Evolutionary conservation across 2,113 vertebrate species (phyloP).

Genomic region (Empidonax traillii): DNA sequence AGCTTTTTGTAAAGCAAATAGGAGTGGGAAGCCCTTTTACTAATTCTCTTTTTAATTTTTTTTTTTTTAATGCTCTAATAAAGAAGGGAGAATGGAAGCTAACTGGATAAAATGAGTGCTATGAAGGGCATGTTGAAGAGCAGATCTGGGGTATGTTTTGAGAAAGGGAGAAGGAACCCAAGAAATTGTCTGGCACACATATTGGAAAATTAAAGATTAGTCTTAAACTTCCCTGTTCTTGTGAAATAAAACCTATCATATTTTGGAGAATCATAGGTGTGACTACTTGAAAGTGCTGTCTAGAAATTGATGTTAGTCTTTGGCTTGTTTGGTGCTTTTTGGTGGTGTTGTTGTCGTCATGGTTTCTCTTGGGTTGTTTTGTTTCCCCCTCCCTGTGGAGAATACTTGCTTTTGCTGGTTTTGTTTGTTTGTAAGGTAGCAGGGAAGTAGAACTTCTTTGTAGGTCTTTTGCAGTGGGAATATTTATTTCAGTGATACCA

Average conservation of each 20-base stretch:
- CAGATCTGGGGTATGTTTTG: not conserved
- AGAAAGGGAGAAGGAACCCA: not conserved
- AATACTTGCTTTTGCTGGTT: not conserved
- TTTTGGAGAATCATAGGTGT: not conserved
- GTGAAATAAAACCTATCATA: not conserved
- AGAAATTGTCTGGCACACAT: rapidly evolving
- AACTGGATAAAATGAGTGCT: not conserved
- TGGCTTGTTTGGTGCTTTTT: not conserved
- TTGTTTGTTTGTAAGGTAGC: not conserved
- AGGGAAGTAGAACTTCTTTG: not conserved
- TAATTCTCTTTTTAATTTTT: not conserved
- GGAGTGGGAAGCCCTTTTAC: not conserved
- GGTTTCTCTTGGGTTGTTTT: not conserved
- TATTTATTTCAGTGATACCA: not conserved
- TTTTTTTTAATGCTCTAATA: not conserved
- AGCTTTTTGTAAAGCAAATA: not conserved
- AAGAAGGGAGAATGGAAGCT: not conserved
- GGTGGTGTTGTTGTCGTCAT: not conserved
- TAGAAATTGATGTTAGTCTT: not conserved
- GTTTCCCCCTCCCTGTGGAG: not conserved
- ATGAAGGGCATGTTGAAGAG: not conserved
- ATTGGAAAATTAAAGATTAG: not conserved
- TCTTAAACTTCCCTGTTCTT: not conserved
- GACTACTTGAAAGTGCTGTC: not conserved
- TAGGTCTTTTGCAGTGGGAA: not conserved